These are phyloP conservation scores for Gerris lacustris DNA, from an alignment of 2,888 invertebrate species.

Conservation along the genomic window DNA sequence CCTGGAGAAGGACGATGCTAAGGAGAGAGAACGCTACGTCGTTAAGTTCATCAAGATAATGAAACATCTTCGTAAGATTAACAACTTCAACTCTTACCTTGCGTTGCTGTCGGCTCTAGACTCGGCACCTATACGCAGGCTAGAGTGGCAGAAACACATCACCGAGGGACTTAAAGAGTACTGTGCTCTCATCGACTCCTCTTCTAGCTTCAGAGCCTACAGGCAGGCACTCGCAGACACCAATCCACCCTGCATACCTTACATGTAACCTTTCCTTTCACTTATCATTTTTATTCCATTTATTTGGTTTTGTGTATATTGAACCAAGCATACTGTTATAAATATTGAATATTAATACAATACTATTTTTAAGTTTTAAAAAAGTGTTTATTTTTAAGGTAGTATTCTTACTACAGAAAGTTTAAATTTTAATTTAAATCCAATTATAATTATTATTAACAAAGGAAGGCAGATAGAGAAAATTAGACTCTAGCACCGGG, in stretches of 20 bases:
- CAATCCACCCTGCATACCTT: slow-evolving; percentile 96
- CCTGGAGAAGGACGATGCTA: slow-evolving; percentile 79
- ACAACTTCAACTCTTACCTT: slow-evolving; percentile 97
- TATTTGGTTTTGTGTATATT: not conserved
- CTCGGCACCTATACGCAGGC: slow-evolving; percentile 80
- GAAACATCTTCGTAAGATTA: slow-evolving; percentile 92
- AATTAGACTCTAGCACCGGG: no score
- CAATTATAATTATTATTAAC: no score
- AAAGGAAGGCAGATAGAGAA: no score
- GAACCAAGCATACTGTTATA: no score
- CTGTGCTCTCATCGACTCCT: slow-evolving; percentile 90
- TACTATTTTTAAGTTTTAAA: slow-evolving; percentile 8
- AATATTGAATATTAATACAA: not conserved
- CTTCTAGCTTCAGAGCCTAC: slow-evolving; percentile 96
- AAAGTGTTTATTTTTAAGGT: no score
- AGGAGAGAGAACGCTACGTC: slow-evolving; percentile 87
- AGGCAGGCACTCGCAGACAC: slow-evolving; percentile 87
- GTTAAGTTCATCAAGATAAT: slow-evolving; percentile 95
- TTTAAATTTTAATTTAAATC: no score
- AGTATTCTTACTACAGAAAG: no score
- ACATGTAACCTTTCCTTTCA: slow-evolving; percentile 83
- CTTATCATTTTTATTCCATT: not conserved
- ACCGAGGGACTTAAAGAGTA: slow-evolving; percentile 87
- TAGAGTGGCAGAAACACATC: slow-evolving; percentile 88
- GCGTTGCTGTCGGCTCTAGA: slow-evolving; percentile 92